Evolutionary conservation across 2,888 invertebrate genomes (phyloP), one percentile per base, ranked within the genome.

Genomic region (Xestia c-nigrum): DNA sequence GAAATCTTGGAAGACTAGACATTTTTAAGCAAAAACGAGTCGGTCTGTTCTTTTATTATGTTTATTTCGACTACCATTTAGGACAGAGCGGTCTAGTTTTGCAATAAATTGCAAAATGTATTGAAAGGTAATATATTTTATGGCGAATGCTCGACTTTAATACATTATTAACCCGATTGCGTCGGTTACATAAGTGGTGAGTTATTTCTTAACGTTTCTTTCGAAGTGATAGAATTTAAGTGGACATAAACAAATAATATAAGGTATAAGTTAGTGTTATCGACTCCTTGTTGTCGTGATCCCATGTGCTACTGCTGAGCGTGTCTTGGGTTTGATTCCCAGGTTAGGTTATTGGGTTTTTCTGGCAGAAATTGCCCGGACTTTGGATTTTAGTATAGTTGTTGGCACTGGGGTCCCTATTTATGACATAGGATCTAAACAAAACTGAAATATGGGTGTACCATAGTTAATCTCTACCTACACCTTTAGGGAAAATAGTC

Each of bases 101-200:
- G 74, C 59, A 85, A 85, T 38, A 5, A 24, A 14, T 81, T 80
- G 55, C 69, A 70, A 74, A 85, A 47, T 55, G 24, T 24, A 69
- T 61, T 12, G 64, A 46, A 46, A 24, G 40, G 12, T 52, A 40
- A 59, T 66, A 59, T 66, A 81, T 12, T 70, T 63, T 59, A 59
- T 67, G 63, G 59, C 12, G 47, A 80, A 57, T 46, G 38, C 66
- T 72, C 55, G 61, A 55, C 24, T 81, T 69, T 65, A 68, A 81
- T 66, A 81, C 47, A 81, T 74, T 81, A 81, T 61, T 81, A 65
- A 50, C 68, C 38, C 10, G 65, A 74, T 74, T 81, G 59, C 68
- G 38, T 85, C 14, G 65, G 24, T 81, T 85, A 81, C 52, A 47
- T 74, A 69, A 73, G 24, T 5, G 31, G 24, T 5, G 31, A 72